A percentile compares a stretch with the other conserved stretches of the same genome.
Conservation (phyloP, 2,113 vertebrate genomes). For the Amazona guildingii region DNA sequence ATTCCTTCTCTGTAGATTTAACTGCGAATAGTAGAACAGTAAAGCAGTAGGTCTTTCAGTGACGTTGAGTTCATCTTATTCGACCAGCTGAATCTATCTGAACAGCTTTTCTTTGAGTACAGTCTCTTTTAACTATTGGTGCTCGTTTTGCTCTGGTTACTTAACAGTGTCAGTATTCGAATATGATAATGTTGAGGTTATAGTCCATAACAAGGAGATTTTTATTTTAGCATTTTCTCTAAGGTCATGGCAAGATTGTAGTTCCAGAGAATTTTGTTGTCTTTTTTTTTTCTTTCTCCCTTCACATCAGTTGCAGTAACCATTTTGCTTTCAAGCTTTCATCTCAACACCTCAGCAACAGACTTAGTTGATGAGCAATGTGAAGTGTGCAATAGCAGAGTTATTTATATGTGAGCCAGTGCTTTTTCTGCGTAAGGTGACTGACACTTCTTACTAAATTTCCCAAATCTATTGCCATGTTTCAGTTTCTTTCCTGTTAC, state of each 20-base stretch:
- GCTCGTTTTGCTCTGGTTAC: background rate
- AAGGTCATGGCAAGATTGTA: background rate
- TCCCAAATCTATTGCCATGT: fast-evolving
- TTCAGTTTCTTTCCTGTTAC: background rate
- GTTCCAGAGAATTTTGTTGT: background rate
- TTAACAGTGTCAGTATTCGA: background rate
- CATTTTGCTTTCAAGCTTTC: background rate
- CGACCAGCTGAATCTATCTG: background rate
- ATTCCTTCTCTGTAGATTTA: background rate
- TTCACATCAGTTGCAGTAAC: background rate
- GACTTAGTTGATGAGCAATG: background rate
- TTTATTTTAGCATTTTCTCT: background rate
- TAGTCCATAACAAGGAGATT: background rate
- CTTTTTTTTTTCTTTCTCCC: background rate
- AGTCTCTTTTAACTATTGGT: background rate
- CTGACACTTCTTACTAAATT: background rate
- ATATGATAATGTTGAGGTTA: background rate
- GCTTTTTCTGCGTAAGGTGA: background rate
- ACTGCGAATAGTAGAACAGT: background rate
- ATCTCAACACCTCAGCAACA: background rate
- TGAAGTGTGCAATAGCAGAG: background rate
- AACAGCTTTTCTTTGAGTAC: background rate
- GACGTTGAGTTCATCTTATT: background rate
- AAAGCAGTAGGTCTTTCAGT: background rate
- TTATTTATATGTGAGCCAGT: background rate